Evolutionary conservation across 2,113 vertebrate species (phyloP), one percentile per base, ranked within the genome.

Genomic region (Xyliphius kryptos): DNA sequence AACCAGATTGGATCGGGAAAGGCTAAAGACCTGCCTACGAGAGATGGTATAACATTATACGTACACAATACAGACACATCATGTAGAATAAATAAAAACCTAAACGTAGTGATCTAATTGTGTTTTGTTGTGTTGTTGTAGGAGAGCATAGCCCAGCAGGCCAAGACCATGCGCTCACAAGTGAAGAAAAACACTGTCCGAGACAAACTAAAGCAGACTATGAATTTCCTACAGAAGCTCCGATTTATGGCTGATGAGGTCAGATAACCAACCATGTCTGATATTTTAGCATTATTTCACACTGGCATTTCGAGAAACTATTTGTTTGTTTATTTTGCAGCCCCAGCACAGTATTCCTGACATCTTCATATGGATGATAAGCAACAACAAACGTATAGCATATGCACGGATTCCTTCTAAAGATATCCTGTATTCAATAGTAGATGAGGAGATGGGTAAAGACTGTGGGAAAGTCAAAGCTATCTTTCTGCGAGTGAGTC

Each of bases 381-480:
- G 88, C 76, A 99, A 91, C 61, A 93, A 91, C 68, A 98, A 97
- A 61, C 92, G 95, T 41, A 75, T 97, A 0, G 95, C 96, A 22
- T 99, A 99, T 0, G 89, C 93, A 22, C 91, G 95, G 0, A 61
- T 99, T 36, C 89, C 92, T 2, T 93, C 94, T 79, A 98, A 97
- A 78, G 94, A 98, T 76, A 89, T 99, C 76, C 92, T 99, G 1
- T 93, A 88, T 78, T 99, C 96, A 61, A 77, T 84, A 0, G 88
- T 89, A 49, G 92, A 93, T 0, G 94, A 98, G 72, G 95, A 99
- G 81, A 83, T 75, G 19, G 96, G 96, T 64, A 99, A 95, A 79
- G 96, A 99, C 81, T 98, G 96, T 1, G 92, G 88, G 60, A 99
- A 99, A 81, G 91, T 99, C 79, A 95, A 98, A 81, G 94, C 93